Percentiles rank a stretch among this genome's conserved stretches.
These are phyloP conservation scores for Morphnarchus princeps DNA, from an alignment of 2,113 vertebrate genomes.

Conservation along the genomic window DNA sequence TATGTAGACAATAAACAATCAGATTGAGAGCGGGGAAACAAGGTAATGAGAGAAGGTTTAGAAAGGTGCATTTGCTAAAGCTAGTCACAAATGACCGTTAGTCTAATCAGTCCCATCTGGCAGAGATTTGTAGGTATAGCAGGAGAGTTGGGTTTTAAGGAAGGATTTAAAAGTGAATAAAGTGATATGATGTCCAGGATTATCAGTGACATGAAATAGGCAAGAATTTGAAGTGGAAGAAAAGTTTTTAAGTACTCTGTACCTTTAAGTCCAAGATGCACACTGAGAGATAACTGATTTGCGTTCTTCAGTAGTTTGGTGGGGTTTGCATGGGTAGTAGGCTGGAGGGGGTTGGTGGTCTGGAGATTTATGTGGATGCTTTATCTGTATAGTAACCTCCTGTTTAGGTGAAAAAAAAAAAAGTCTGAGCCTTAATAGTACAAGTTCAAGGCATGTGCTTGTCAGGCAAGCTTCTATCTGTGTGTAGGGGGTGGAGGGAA, in stretches of 20 bases:
- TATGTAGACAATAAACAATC: neutral
- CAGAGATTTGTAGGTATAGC: neutral
- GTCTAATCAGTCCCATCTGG: neutral
- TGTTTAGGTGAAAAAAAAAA: neutral
- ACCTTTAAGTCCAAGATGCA: neutral
- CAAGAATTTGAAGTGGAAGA: neutral
- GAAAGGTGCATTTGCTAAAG: neutral
- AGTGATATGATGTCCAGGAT: neutral
- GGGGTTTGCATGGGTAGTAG: neutral
- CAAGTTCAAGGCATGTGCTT: neutral
- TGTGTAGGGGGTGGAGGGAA: neutral
- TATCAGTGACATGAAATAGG: neutral
- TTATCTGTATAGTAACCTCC: neutral
- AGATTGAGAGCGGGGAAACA: neutral
- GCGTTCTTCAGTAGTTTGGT: neutral
- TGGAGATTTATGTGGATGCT: neutral
- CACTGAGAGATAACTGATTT: neutral
- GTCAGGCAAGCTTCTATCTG: neutral
- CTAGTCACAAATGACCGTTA: neutral
- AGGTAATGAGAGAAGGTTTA: neutral
- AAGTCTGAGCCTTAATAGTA: neutral
- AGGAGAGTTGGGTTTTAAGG: neutral
- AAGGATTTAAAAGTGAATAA: conserved; percentile 4
- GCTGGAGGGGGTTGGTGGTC: neutral
- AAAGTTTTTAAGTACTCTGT: neutral